Base-by-base conservation (phyloP, 2,888 invertebrate genomes). In the Rotaria magnacalcarata region DNA sequence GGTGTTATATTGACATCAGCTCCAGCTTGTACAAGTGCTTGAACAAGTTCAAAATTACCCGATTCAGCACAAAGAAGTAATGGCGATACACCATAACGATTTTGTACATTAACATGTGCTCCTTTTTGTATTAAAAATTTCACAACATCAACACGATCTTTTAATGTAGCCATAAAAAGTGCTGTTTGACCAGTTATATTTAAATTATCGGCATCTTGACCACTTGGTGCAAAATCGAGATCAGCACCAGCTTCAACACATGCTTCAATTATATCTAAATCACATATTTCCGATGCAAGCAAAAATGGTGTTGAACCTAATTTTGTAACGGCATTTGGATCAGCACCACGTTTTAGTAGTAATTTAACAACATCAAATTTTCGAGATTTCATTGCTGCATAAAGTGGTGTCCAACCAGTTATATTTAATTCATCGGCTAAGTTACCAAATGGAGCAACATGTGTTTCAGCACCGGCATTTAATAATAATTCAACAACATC, bases 171-270 rank as follows among this genome's bases (percentile, higher is more conserved):
- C 87, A 87, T 87, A 58, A 87, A 87, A 7, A 87, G 58, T 14
- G 87, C 85, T 27, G 87, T 87, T 47, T 87, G 87, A 11, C 87
- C 87, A 16, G 87, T 87, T 43, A 87, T 87, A 41, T 87, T 87
- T 14, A 87, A 52, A 50, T 87, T 84, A 74, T 87, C 87, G 34
- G 87, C 85, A 67, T 85, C 87, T 84, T 52, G 43, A 47, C 87
- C 87, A 27, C 56, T 60, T 80, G 87, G 87, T 58, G 85, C 67
- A 80, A 84, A 87, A 80, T 87, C 86, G 6, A 87, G 34, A 74
- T 85, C 87, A 27, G 87, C 87, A 47, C 60, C 60, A 27, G 84
- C 74, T 52, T 86, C 87, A 43, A 87, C 87, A 84, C 86, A 87
- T n/a, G 67, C 84, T 84, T 84, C 85, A 27, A 87, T 86, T 11